Conservation (phyloP, 2,888 invertebrate species). For the Amphipyra tragopoginis region DNA sequence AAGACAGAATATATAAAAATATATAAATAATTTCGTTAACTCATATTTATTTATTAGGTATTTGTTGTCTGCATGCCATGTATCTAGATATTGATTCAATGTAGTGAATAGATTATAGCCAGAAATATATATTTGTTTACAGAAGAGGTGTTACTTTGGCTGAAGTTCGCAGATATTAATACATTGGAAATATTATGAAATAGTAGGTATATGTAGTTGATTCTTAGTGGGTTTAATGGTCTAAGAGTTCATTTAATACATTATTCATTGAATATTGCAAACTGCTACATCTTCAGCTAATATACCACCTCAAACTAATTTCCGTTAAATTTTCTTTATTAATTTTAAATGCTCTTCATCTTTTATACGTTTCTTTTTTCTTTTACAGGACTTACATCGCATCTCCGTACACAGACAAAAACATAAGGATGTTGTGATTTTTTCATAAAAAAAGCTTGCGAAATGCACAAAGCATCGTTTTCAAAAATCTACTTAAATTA, state of each 20-base stretch:
- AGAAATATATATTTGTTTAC: slow-evolving; percentile 37
- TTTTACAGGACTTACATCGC: slow-evolving; percentile 91
- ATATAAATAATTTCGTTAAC: background rate
- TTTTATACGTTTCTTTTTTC: slow-evolving; percentile 42
- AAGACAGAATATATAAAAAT: background rate
- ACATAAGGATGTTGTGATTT: slow-evolving; percentile 90
- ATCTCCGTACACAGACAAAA: slow-evolving; percentile 91
- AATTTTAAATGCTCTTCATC: slow-evolving; percentile 2
- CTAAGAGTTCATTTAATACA: too few relatives aligned
- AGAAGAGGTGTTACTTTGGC: slow-evolving; percentile 48
- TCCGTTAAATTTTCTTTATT: background rate
- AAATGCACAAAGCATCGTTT: slow-evolving; percentile 65
- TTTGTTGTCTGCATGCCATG: slow-evolving; percentile 52
- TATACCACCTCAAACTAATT: slow-evolving; percentile 37
- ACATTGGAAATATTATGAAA: slow-evolving; percentile 27
- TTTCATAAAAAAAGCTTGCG: slow-evolving; percentile 65
- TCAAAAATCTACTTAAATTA: slow-evolving; percentile 71
- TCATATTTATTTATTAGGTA: slow-evolving; percentile 18
- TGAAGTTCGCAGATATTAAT: slow-evolving; percentile 43
- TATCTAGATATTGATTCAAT: slow-evolving; percentile 11
- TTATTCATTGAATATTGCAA: slow-evolving; percentile 12
- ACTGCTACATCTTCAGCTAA: slow-evolving; percentile 47
- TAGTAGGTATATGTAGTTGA: slow-evolving; percentile 30
- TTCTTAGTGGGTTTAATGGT: too few relatives aligned
- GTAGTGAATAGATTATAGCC: slow-evolving; percentile 32